phyloP scores from a whole-genome alignment of 2,797 vertebrate genomes.

The Darevskia nairensis region DNA sequence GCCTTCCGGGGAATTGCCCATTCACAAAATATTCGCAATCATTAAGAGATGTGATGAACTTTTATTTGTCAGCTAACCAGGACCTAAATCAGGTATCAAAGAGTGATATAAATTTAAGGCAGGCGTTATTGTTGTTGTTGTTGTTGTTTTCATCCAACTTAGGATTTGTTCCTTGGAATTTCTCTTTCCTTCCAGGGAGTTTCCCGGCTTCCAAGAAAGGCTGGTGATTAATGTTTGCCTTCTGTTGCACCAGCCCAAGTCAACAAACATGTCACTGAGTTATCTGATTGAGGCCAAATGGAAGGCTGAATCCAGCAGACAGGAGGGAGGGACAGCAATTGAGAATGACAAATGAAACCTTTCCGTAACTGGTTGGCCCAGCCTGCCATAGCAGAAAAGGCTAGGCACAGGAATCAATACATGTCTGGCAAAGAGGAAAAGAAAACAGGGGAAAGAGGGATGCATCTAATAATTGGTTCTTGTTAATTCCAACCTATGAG shows the following conservation, averaged over 20 bases:
- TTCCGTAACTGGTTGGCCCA: neutral
- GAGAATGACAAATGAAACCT: constrained; percentile 24
- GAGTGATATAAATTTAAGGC: neutral
- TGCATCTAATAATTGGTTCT: neutral
- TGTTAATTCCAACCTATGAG: neutral
- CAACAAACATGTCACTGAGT: constrained; percentile 29
- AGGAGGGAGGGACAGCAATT: neutral
- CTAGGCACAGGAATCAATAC: neutral
- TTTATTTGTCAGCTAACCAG: neutral
- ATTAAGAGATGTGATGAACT: neutral
- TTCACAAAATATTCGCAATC: neutral
- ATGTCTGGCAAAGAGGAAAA: neutral
- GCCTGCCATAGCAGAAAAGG: neutral
- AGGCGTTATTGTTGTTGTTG: neutral
- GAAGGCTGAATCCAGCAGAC: constrained; percentile 4
- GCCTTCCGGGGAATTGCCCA: neutral
- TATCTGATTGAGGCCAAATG: constrained; percentile 22
- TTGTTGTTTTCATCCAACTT: neutral
- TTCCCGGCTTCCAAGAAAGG: neutral
- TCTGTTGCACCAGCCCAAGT: neutral
- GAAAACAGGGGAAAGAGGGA: neutral
- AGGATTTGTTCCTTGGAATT: neutral
- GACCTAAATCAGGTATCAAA: neutral
- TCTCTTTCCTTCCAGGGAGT: constrained; percentile 1
- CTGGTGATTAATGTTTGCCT: constrained; percentile 3